Base-by-base conservation (phyloP, 2,888 invertebrate genomes). In the Rotaria sp. region DNA sequence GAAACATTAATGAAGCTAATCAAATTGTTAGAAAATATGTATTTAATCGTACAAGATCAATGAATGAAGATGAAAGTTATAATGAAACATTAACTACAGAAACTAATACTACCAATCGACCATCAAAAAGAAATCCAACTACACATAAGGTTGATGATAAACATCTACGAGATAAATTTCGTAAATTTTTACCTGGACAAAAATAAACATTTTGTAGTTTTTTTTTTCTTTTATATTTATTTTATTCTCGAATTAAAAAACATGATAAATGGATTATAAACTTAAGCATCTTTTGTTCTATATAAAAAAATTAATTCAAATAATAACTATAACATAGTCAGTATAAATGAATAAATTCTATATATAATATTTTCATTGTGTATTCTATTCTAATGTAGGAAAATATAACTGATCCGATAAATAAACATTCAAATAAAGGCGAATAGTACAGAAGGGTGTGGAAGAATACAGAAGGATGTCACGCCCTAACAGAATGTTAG, bases 121-220 rank as follows among this genome's bases (percentile, higher is more conserved):
- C 80, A 45, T 11, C 26, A 1, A 80, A 45, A 80, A 41, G 45
- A n/a, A 80, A 45, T 26, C 0, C 26, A 80, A 2, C 80, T 1
- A n/a, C 11, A 2, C 45, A 45, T 2, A 80, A 80, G 35, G 2
- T 67, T 8, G 67, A 67, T 45, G 45, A 80, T n/a, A 80, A 41
- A 45, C 26, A 80, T 26, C 24, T 80, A 38, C 41, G 45, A 10
- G 80, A 41, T 45, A 80, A 80, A 80, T n/a, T 80, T 1, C 26
- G 45, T n/a, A 80, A 80, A 80, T 80, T 80, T 45, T 80, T 80
- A 45, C 80, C 80, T 15, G 45, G 80, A 26, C 8, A 45, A 80
- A 80, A 80, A 80, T 80, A n/a, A 80, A 45, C 45, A 13, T 2
- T 75, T 50, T 2, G 3, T 50, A 13, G 15, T 26, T 15, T 4